phyloP scores from a whole-genome alignment of 2,888 invertebrate species.

The Pasiphila rectangulata region DNA sequence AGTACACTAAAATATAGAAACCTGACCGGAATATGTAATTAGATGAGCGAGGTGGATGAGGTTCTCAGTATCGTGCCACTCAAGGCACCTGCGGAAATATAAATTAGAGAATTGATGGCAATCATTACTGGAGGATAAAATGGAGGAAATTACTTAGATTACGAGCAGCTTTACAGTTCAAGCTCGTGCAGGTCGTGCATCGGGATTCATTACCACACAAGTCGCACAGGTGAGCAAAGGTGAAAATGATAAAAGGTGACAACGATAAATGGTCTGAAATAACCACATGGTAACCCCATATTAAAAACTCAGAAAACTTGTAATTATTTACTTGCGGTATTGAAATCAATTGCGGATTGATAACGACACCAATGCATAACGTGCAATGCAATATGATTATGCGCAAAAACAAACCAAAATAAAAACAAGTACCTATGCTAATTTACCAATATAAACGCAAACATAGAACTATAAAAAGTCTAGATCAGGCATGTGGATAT shows the following conservation, averaged over 20 bases:
- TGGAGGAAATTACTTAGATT: conserved; percentile 21
- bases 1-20: conserved; percentile 31
- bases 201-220: conserved; percentile 11
- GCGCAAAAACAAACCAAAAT: neutral
- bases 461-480: conserved; percentile 21
- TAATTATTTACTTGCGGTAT: too few species aligned
- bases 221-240: conserved; percentile 5
- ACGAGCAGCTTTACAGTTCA: conserved; percentile 20
- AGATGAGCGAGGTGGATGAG: conserved; percentile 23
- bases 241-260: conserved; percentile 6
- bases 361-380: too few species aligned
- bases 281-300: too few species aligned
- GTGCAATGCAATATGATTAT: too few species aligned
- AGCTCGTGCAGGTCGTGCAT: conserved; percentile 17
- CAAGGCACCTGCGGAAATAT: conserved; percentile 33
- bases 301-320: too few species aligned
- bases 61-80: conserved; percentile 31
- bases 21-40: conserved; percentile 33
- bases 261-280: conserved; percentile 9
- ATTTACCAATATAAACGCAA: too few species aligned
- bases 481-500: conserved; percentile 56
- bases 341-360: too few species aligned
- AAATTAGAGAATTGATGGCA: conserved; percentile 34
- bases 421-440: too few species aligned
- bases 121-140: conserved; percentile 26